A percentile compares a stretch with the other conserved stretches of the same genome.
Conservation (phyloP, 2,797 vertebrate species). For the Telmatherina bonti region DNA sequence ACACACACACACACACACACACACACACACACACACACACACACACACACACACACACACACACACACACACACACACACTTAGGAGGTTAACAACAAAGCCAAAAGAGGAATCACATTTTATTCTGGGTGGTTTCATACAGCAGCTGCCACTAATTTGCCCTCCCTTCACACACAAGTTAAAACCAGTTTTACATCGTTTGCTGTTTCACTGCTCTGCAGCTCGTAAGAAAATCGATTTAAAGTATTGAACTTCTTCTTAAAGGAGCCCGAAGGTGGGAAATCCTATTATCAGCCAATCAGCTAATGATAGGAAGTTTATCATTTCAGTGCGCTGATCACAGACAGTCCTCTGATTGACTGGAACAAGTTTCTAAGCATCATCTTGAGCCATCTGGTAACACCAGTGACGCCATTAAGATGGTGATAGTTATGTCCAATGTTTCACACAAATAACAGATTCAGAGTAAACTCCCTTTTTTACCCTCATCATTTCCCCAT, state of each 20-base stretch:
- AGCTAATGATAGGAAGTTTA: background rate
- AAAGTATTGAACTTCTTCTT: background rate
- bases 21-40: too few relatives aligned
- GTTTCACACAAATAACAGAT: too few relatives aligned
- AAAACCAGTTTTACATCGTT: background rate
- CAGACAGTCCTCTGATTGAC: background rate
- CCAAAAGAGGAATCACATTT: conserved; percentile 27
- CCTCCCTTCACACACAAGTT: too few relatives aligned
- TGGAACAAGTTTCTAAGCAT: too few relatives aligned
- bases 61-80: background rate
- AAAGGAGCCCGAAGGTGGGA: background rate
- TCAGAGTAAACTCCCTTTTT: too few relatives aligned
- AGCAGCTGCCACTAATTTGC: conserved; percentile 27
- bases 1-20: too few relatives aligned
- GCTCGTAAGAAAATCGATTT: background rate
- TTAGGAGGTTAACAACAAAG: background rate
- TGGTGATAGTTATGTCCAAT: too few relatives aligned
- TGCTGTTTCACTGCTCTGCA: background rate
- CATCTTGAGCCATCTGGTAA: too few relatives aligned
- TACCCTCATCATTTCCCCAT: too few relatives aligned
- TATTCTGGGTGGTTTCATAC: conserved; percentile 27
- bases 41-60: too few relatives aligned
- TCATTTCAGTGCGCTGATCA: background rate
- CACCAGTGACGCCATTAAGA: too few relatives aligned
- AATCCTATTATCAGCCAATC: background rate